Evolutionary conservation across 1,140 invertebrate species (phyloP).

Genomic region (Bombus pyrosoma): DNA sequence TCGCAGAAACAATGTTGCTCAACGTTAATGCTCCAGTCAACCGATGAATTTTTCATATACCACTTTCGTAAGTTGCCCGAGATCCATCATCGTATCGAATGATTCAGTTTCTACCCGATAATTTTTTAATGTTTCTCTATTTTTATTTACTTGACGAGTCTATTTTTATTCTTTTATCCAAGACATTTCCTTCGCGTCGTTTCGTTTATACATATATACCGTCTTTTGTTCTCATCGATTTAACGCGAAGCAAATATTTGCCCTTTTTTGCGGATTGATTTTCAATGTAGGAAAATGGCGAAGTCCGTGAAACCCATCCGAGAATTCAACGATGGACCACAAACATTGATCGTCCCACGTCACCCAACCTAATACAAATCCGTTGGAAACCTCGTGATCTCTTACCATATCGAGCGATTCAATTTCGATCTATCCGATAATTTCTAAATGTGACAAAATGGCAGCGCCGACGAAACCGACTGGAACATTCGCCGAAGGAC

Average conservation of each 20-base stretch:
- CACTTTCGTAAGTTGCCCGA: not conserved
- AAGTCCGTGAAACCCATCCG: not conserved
- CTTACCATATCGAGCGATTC: not conserved
- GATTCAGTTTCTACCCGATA: conserved; percentile 10
- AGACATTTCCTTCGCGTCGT: not conserved
- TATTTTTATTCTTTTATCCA: not conserved
- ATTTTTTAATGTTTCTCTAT: not conserved
- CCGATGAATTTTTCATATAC: conserved; percentile 35
- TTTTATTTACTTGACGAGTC: not conserved
- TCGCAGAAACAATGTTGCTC: not conserved
- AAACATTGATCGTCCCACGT: not conserved
- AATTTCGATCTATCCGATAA: not conserved
- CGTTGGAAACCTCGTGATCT: not conserved
- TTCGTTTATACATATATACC: not conserved
- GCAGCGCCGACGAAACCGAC: no score
- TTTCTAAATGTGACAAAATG: not conserved
- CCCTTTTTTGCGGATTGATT: not conserved
- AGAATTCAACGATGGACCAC: no score
- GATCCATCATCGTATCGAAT: conserved; percentile 3
- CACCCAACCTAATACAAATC: not conserved
- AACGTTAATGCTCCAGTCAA: not conserved
- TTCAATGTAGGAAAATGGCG: not conserved
- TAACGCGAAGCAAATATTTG: not conserved
- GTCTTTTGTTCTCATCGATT: not conserved
- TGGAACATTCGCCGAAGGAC: not conserved